A percentile compares a stretch with the other conserved stretches of the same genome.
Conservation (phyloP, 2,797 vertebrate species). For the Siniperca obscura region DNA sequence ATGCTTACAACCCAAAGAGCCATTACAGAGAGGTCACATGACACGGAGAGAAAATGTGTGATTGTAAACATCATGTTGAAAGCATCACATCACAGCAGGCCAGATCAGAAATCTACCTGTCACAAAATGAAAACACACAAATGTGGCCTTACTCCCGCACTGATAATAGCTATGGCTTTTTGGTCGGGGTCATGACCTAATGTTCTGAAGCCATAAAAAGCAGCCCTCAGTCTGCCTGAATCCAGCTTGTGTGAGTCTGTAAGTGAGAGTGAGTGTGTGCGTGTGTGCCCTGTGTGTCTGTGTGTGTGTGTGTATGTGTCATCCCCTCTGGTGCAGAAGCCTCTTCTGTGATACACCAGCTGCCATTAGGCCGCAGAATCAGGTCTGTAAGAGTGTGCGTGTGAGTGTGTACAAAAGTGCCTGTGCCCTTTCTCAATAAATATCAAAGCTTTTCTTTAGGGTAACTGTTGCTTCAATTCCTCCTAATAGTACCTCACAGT, state of each 20-base stretch:
- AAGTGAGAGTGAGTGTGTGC: neutral
- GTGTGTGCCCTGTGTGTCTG: slow-evolving; percentile 7
- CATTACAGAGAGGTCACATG: slow-evolving; percentile 38
- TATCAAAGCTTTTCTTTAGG: slow-evolving; percentile 35
- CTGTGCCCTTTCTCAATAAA: slow-evolving; percentile 35
- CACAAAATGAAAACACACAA: slow-evolving; percentile 63
- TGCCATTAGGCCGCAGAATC: slow-evolving; percentile 66
- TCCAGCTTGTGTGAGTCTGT: slow-evolving; percentile 40
- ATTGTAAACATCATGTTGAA: slow-evolving; percentile 36
- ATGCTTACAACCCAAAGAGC: slow-evolving; percentile 33
- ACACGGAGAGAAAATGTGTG: slow-evolving; percentile 34
- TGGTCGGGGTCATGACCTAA: slow-evolving; percentile 71
- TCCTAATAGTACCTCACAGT: slow-evolving; percentile 2
- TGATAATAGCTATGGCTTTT: slow-evolving; percentile 69
- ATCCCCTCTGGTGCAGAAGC: slow-evolving; percentile 57
- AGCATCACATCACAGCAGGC: slow-evolving; percentile 40
- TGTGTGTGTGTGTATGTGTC: slow-evolving; percentile 29
- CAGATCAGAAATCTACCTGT: slow-evolving; percentile 64
- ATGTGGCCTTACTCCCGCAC: slow-evolving; percentile 55
- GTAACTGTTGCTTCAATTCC: slow-evolving; percentile 25
- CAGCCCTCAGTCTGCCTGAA: slow-evolving; percentile 64
- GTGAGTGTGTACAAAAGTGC: slow-evolving; percentile 11
- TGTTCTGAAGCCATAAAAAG: slow-evolving; percentile 80
- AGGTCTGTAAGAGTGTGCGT: slow-evolving; percentile 45
- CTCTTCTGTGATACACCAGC: slow-evolving; percentile 64